Evolutionary conservation across 1,140 invertebrate species (phyloP).

Genomic region (Chlorops oryzae): DNA sequence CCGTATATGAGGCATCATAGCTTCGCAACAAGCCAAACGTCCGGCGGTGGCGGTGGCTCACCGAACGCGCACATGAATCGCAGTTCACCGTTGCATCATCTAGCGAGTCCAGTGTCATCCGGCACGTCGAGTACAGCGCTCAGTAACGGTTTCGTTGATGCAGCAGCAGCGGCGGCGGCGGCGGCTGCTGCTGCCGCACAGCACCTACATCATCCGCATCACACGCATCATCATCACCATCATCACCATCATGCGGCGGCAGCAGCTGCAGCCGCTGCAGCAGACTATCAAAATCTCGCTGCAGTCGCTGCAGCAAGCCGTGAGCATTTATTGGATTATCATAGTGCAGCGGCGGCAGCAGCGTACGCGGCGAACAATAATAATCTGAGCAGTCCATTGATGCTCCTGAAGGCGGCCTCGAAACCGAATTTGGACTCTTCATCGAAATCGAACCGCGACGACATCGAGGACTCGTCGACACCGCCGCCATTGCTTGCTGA

Average conservation of each 20-base stretch:
- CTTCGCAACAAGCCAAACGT: constrained; percentile 29
- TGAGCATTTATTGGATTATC: constrained; percentile 30
- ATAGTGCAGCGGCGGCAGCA: constrained; percentile 38
- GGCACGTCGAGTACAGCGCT: constrained; percentile 23
- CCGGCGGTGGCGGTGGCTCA: no score
- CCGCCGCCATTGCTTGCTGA: constrained; percentile 21
- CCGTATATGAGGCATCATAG: constrained; percentile 45
- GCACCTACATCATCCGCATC: background rate
- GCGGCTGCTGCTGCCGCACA: constrained; percentile 19
- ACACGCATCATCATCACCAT: background rate
- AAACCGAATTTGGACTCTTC: constrained; percentile 2
- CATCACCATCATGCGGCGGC: constrained; percentile 11
- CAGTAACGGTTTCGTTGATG: constrained; percentile 33
- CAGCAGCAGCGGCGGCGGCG: constrained; percentile 34
- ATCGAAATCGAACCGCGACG: constrained; percentile 24
- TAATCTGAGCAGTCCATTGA: constrained; percentile 29
- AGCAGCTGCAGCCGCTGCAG: constrained; percentile 6
- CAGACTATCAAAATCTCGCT: constrained; percentile 38
- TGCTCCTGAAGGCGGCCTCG: constrained; percentile 34
- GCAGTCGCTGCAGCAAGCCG: constrained; percentile 12
- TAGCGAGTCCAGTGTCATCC: constrained; percentile 2
- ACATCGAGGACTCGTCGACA: constrained; percentile 32
- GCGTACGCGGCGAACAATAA: constrained; percentile 39
- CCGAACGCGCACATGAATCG: constrained; percentile 30
- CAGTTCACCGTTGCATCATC: constrained; percentile 10